These are phyloP conservation scores for Sebastes minor DNA, from an alignment of 2,797 vertebrate species.

Conservation along the genomic window DNA sequence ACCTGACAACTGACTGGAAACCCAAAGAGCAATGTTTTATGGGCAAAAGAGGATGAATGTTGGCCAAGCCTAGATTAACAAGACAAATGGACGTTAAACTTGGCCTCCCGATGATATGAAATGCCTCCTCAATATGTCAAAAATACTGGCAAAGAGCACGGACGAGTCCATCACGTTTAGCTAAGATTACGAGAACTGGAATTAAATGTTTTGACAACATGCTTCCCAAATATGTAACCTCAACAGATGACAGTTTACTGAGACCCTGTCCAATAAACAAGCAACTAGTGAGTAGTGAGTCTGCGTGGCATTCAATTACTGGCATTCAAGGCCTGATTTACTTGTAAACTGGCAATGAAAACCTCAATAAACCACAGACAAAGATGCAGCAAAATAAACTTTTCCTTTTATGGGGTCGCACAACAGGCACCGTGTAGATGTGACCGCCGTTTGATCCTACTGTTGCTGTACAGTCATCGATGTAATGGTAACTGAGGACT, in stretches of 20 bases:
- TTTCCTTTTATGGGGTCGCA: background rate
- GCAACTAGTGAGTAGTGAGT: background rate
- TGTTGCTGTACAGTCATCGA: background rate
- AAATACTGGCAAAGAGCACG: background rate
- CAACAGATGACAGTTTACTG: constrained; percentile 30
- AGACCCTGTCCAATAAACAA: constrained; percentile 25
- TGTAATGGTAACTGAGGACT: background rate
- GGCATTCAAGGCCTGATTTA: background rate
- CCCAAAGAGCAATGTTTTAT: background rate
- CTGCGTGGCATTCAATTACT: background rate
- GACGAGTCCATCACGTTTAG: background rate
- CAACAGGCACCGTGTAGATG: background rate
- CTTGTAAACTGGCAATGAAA: background rate
- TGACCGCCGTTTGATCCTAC: background rate
- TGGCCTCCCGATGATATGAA: constrained; percentile 1
- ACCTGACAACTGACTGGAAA: background rate
- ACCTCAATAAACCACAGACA: background rate
- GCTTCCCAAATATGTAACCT: constrained; percentile 29
- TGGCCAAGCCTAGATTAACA: constrained; percentile 8
- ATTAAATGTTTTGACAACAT: constrained; percentile 18
- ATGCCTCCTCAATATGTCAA: constrained; percentile 8
- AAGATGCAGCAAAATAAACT: background rate
- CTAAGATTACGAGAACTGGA: constrained; percentile 18
- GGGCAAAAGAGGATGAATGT: background rate
- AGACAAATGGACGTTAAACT: constrained; percentile 1